Base-by-base conservation (phyloP, 2,113 vertebrate species). In the Pelecanus crispus region DNA sequence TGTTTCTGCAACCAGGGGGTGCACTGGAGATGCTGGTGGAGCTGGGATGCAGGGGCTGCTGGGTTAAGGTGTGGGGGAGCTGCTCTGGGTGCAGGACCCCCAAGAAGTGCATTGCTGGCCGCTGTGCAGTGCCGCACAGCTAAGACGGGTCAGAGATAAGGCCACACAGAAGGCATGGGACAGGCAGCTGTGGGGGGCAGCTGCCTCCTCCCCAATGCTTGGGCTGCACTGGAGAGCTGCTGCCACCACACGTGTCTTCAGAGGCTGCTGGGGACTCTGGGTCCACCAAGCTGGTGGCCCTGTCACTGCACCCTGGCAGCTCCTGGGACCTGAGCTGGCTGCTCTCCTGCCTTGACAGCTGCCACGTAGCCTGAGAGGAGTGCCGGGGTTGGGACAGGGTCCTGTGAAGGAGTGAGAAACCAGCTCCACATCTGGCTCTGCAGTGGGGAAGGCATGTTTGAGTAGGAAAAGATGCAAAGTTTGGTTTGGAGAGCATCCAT, bases 1-100 rank as follows among this genome's bases (percentile, higher is more conserved):
- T 0, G 0, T 21, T 38, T 7, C 58, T 52, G 52, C 0, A 0
- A 13, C 31, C 22, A 2, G 14, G 17, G 34, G 6, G 22, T 73
- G 77, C 49, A 3, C 67, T n/a, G 55, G 34, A 81, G 58, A 1
- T 52, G 53, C 67, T 68, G 58, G 44, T 52, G 67, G 52, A 22
- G 7, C 53, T 65, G 67, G 74, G 67, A 42, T 17, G 18, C 0
- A 16, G 25, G 22, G 4, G 12, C 21, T 78, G 65, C 26, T 38
- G 68, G 10, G 42, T 10, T 71, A 58, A 44, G 55, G 45, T 7
- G 40, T 6, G 28, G 55, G 36, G 68, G 65, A 78, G 63, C 34
- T 74, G 59, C 77, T 68, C 14, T 6, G 81, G n/a, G 10, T 20
- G 45, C 80, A 67, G 40, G 50, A 85, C 22, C 49, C 52, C 38